Evolutionary conservation across 1,140 invertebrate genomes (phyloP), one percentile per base, ranked within the genome.

Genomic region (Saccostrea echinata): DNA sequence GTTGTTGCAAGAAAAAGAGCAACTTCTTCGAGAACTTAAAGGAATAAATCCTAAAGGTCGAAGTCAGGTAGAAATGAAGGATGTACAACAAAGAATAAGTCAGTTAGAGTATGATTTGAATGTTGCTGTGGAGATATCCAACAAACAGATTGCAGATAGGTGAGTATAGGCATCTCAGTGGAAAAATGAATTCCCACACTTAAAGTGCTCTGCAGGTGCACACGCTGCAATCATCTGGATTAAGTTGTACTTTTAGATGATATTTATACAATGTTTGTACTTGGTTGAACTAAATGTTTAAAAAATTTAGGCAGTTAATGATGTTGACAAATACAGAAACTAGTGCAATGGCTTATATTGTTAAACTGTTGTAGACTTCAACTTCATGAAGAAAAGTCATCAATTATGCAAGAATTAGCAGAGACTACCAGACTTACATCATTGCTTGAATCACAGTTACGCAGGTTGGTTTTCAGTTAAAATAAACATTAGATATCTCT

Each of bases 1-100:
- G 64, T 95, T 99, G 0, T 98, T 99, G 94, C 97, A 97, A 94
- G 98, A 98, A 93, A 99, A 99, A 94, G 98, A 99, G 94, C 98
- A 99, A 92, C 95, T 99, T 30, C 94, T 99, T 51, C 95, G 98
- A 90, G 98, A 99, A 93, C 93, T 99, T 6, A 95, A 97, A 83
- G 98, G 98, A 93, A 98, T 98, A 91, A 98, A 97, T 27, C 97
- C 97, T 0, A 96, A 97, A 88, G 97, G 97, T 13, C 96, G 98
- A 89, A 97, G 97, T 82, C 96, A 97, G 88, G 96, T 97, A 90
- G 98, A 99, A 94, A 98, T 98, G 96, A 96, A 95, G 84, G 96
- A 97, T 80, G 98, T 99, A 86, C 97, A 98, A 92, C 95, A 96
- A 57, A 97, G 98, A 93, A 98, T 98, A 90, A 96, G 96, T 90